Evolutionary conservation across 2,113 vertebrate species (phyloP).

Genomic region (Danionella cerebrum): DNA sequence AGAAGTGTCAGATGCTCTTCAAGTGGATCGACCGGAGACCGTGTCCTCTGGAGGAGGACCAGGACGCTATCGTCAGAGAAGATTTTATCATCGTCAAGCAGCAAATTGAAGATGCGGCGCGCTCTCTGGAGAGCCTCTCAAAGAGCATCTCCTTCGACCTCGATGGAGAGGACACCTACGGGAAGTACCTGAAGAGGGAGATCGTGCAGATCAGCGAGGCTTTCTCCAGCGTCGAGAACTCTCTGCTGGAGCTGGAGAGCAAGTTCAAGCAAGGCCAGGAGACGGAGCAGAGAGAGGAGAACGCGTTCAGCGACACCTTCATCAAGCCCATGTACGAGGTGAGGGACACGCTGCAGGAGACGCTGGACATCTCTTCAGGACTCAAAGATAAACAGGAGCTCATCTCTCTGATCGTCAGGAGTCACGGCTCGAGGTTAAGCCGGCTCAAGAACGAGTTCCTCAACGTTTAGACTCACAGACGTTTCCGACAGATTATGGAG

Average conservation of each 20-base stretch:
- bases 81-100: constrained; percentile 80
- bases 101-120: constrained; percentile 84
- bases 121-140: constrained; percentile 80
- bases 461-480: constrained; percentile 49
- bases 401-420: constrained; percentile 82
- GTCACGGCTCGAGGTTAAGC: constrained; percentile 83
- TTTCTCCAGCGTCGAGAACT: constrained; percentile 82
- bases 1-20: constrained; percentile 90
- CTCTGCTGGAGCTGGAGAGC: constrained; percentile 83
- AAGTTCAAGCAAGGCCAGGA: constrained; percentile 91
- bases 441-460: constrained; percentile 83
- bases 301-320: constrained; percentile 73
- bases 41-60: constrained; percentile 60
- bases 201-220: constrained; percentile 83
- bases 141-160: constrained; percentile 82
- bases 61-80: constrained; percentile 74
- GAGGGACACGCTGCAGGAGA: constrained; percentile 71
- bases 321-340: constrained; percentile 77
- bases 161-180: constrained; percentile 91
- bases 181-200: constrained; percentile 79
- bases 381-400: constrained; percentile 89
- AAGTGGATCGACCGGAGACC: constrained; percentile 75
- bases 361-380: constrained; percentile 75
- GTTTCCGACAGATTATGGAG: background rate
- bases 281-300: constrained; percentile 72